phyloP scores from a whole-genome alignment of 1,140 invertebrate genomes.

The Thereuonema tuberculata region DNA sequence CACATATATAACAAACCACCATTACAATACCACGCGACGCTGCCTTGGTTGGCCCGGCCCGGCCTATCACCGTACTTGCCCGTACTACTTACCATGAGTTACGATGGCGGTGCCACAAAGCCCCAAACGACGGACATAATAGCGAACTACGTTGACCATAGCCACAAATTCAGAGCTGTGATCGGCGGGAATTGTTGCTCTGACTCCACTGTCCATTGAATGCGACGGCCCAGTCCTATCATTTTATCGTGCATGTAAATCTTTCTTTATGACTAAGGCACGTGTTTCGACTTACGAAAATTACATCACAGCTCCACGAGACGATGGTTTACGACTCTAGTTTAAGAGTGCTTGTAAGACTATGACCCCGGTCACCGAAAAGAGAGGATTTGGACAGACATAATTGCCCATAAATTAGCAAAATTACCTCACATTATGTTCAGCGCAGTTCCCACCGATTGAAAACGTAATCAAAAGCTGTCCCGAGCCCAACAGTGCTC shows the following conservation, averaged over 20 bases:
- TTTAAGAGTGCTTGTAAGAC: conserved; percentile 6
- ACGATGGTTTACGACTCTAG: not conserved
- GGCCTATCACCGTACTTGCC: not conserved
- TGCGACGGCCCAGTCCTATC: no score
- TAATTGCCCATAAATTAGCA: conserved; percentile 11
- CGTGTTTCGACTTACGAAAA: conserved; percentile 8
- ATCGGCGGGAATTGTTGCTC: not conserved
- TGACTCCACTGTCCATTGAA: not conserved
- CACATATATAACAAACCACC: no score
- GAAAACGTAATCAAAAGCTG: no score
- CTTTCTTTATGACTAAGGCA: conserved; percentile 8
- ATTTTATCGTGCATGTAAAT: conserved; percentile 6
- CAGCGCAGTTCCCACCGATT: not conserved
- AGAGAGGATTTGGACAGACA: conserved; percentile 7
- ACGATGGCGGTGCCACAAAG: conserved; percentile 8
- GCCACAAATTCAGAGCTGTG: not conserved
- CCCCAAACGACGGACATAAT: conserved; percentile 2
- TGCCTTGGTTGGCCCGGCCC: no score
- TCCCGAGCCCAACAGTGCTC: no score
- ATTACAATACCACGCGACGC: no score
- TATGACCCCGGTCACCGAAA: conserved; percentile 5
- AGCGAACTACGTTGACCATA: not conserved
- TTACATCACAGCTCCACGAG: not conserved
- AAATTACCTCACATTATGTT: conserved; percentile 7
- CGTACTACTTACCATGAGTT: conserved; percentile 2